These are phyloP conservation scores for Chironomus striatipennis DNA, from an alignment of 1,140 invertebrate species.

Conservation along the genomic window DNA sequence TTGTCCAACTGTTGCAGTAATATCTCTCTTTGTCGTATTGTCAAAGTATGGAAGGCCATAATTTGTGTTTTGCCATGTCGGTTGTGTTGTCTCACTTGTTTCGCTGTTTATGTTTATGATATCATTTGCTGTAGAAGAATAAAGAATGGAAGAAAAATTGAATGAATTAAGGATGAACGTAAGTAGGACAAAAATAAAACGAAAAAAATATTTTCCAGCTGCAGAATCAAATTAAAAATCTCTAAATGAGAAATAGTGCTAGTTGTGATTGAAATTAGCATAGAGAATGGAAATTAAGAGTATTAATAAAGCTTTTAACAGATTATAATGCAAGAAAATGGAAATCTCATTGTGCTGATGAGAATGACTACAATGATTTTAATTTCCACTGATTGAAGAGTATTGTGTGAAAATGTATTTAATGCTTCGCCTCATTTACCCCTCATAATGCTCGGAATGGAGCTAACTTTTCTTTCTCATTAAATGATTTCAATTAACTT, in stretches of 20 bases:
- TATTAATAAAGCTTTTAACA: conserved; percentile 9
- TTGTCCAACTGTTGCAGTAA: conserved; percentile 77
- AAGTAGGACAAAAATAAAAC: no score
- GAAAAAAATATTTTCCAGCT: no score
- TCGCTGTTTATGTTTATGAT: background rate
- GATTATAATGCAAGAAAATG: background rate
- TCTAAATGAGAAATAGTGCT: no score
- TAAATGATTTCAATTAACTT: background rate
- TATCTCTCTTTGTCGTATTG: conserved; percentile 72
- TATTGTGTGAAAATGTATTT: background rate
- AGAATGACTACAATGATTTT: background rate
- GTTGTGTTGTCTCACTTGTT: background rate
- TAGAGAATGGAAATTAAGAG: background rate
- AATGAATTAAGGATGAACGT: no score
- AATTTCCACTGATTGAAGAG: background rate
- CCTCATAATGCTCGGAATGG: no score
- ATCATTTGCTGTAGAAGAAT: background rate
- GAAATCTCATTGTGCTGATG: background rate
- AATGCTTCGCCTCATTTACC: background rate
- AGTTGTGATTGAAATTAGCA: background rate
- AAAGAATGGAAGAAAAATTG: background rate
- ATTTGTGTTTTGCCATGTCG: conserved; percentile 41
- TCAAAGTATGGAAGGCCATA: conserved; percentile 83
- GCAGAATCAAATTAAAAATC: no score
- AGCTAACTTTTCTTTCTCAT: background rate